Evolutionary conservation across 2,888 invertebrate species (phyloP).

Genomic region (Cantharis flavilabris): DNA sequence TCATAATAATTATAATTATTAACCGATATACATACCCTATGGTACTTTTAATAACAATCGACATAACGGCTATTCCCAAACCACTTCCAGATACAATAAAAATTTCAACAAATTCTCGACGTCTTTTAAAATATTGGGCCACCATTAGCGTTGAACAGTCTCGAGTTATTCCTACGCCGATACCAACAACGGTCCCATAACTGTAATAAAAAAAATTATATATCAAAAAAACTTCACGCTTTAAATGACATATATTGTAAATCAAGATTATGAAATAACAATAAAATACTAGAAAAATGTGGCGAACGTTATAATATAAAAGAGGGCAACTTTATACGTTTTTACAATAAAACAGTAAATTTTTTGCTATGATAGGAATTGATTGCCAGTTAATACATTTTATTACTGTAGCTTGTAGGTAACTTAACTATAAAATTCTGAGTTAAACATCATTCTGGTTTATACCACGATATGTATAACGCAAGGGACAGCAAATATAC

Average conservation of each 20-base stretch:
- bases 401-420: neutral
- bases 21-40: constrained; percentile 65
- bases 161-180: constrained; percentile 83
- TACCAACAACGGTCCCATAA: constrained; percentile 75
- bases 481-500: too few species aligned
- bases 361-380: neutral
- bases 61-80: constrained; percentile 82
- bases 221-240: too few species aligned
- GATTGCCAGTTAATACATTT: neutral
- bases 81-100: constrained; percentile 87
- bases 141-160: constrained; percentile 89
- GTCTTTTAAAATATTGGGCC: constrained; percentile 86
- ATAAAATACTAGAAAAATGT: too few species aligned
- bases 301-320: too few species aligned
- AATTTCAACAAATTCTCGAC: constrained; percentile 85
- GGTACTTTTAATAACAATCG: constrained; percentile 76
- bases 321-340: too few species aligned
- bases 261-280: too few species aligned
- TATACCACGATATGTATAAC: too few species aligned
- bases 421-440: neutral
- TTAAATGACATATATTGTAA: too few species aligned
- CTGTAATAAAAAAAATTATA: constrained; percentile 65
- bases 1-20: neutral
- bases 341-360: neutral
- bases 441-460: neutral